phyloP scores from a whole-genome alignment of 2,888 invertebrate genomes.

The Trachelus tabidus region DNA sequence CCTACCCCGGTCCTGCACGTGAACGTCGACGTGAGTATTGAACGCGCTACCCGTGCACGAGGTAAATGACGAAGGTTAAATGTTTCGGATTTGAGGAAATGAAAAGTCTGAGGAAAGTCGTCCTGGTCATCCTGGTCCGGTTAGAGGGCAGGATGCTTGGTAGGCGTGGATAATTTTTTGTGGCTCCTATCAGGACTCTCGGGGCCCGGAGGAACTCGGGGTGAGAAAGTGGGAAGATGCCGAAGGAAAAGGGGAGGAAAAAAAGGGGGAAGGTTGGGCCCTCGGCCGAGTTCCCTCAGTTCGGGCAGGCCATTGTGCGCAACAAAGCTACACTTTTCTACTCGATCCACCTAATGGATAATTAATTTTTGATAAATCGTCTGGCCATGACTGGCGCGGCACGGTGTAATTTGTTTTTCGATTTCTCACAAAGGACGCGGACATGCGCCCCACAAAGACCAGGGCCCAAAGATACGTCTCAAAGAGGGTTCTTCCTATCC shows the following conservation, averaged over 20 bases:
- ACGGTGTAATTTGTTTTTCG: constrained; percentile 56
- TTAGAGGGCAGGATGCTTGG: constrained; percentile 49
- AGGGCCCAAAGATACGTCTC: background rate
- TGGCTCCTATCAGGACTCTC: constrained; percentile 28
- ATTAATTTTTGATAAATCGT: constrained; percentile 65
- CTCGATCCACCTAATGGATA: constrained; percentile 61
- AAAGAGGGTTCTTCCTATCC: too few relatives aligned
- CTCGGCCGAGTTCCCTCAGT: too few relatives aligned
- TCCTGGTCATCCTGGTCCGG: too few relatives aligned
- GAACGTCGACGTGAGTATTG: too few relatives aligned
- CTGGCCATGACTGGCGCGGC: constrained; percentile 55
- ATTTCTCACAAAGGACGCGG: constrained; percentile 49
- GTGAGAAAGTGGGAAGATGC: constrained; percentile 4
- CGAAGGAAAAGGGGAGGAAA: background rate
- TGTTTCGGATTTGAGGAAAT: too few relatives aligned
- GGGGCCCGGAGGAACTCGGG: constrained; percentile 16
- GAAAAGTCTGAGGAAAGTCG: too few relatives aligned
- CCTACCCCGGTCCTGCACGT: background rate
- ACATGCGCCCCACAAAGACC: constrained; percentile 6
- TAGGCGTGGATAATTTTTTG: constrained; percentile 62
- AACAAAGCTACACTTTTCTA: constrained; percentile 62
- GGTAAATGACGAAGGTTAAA: too few relatives aligned
- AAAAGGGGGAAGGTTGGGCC: too few relatives aligned
- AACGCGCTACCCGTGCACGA: too few relatives aligned
- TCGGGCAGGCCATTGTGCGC: constrained; percentile 49